Evolutionary conservation across 2,888 invertebrate genomes (phyloP).

Genomic region (Liposcelis brunnea): DNA sequence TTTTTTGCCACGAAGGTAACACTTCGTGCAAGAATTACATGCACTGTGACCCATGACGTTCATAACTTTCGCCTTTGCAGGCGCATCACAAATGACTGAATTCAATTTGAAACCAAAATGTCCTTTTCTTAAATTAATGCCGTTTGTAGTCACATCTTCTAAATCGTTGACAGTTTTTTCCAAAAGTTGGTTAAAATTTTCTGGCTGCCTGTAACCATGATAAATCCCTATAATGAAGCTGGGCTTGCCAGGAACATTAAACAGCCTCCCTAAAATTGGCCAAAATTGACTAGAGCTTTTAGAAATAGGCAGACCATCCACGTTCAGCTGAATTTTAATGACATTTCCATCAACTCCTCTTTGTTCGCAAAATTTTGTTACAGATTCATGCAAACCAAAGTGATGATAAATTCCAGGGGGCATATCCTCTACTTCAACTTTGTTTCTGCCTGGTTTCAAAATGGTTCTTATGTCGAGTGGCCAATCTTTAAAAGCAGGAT

Average conservation of each 20-base stretch:
- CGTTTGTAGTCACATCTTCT: slow-evolving; percentile 10
- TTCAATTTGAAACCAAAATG: slow-evolving; percentile 12
- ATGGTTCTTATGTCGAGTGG: too few relatives aligned
- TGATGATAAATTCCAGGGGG: too few relatives aligned
- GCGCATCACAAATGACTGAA: slow-evolving; percentile 16
- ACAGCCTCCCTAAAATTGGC: slow-evolving; percentile 15
- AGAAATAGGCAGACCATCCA: slow-evolving; percentile 12
- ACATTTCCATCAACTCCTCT: too few relatives aligned
- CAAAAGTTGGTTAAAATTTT: slow-evolving; percentile 14
- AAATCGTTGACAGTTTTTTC: slow-evolving; percentile 14
- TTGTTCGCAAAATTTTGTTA: too few relatives aligned
- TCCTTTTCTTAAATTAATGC: slow-evolving; percentile 9
- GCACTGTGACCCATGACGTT: slow-evolving; percentile 16
- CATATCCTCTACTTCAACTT: too few relatives aligned
- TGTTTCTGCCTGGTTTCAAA: too few relatives aligned
- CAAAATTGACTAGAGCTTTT: slow-evolving; percentile 15
- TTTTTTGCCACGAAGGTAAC: slow-evolving; percentile 14
- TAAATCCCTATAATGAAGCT: slow-evolving; percentile 16
- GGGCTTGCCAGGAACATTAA: slow-evolving; percentile 12
- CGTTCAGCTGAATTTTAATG: too few relatives aligned
- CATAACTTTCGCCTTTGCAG: slow-evolving; percentile 15
- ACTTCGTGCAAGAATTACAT: slow-evolving; percentile 15
- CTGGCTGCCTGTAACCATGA: slow-evolving; percentile 15
- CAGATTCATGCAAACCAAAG: too few relatives aligned
- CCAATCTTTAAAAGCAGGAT: too few relatives aligned